Evolutionary conservation across 2,888 invertebrate species (phyloP).

Genomic region (Tanypteryx hageni): DNA sequence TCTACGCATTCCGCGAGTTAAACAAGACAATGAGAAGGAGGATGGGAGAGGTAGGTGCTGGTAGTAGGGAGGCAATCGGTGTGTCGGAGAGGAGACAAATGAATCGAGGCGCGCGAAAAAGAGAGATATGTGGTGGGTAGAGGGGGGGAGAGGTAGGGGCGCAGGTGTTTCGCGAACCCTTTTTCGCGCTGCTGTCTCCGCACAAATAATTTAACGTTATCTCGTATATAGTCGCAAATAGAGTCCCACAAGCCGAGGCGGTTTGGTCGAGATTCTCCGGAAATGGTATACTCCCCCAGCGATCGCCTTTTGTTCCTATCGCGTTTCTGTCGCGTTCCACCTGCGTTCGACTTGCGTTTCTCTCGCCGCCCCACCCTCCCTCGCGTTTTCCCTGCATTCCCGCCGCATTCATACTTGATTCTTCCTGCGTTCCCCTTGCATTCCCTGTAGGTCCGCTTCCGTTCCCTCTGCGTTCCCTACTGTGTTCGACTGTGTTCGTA

Average conservation of each 20-base stretch:
- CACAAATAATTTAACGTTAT: constrained; percentile 43
- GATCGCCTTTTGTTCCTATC: too few species aligned
- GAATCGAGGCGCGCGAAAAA: not conserved
- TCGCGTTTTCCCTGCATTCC: not conserved
- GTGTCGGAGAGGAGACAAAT: constrained; percentile 3
- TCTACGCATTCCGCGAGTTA: not conserved
- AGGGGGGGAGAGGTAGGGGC: not conserved
- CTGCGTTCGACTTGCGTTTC: too few species aligned
- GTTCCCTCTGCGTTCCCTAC: too few species aligned
- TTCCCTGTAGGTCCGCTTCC: too few species aligned
- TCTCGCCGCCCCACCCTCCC: not conserved
- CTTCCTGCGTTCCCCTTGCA: too few species aligned
- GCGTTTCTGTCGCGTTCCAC: too few species aligned
- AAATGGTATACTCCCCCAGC: not conserved
- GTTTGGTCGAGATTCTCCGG: constrained; percentile 11
- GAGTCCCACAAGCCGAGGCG: not conserved
- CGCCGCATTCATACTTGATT: not conserved
- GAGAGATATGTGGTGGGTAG: too few species aligned
- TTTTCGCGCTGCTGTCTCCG: not conserved
- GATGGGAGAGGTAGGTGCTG: not conserved
- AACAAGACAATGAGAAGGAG: constrained; percentile 15
- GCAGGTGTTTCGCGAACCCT: not conserved
- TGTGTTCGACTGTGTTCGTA: too few species aligned
- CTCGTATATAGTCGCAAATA: constrained; percentile 27
- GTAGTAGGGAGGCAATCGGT: not conserved